Percentiles rank a stretch among this genome's conserved stretches.
These are phyloP conservation scores for Antennarius striatus DNA, from an alignment of 2,113 vertebrate species.

Conservation along the genomic window DNA sequence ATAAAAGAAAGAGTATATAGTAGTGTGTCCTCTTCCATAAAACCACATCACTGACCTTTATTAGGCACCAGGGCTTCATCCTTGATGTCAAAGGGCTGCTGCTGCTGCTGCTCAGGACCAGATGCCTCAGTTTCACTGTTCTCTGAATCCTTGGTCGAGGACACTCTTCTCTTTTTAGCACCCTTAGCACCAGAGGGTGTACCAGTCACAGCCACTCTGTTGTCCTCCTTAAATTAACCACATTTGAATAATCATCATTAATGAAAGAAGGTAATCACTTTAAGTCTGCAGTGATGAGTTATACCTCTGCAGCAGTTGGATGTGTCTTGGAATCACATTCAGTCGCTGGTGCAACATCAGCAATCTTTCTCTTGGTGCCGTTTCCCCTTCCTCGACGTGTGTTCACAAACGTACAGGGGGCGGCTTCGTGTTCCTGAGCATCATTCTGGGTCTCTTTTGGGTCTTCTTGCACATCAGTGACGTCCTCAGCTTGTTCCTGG, in stretches of 20 bases:
- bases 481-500: slow-evolving; percentile 23
- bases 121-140: neutral
- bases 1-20: neutral
- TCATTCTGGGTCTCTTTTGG: slow-evolving; percentile 11
- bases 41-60: slow-evolving; percentile 32
- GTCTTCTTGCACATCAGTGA: slow-evolving; percentile 35
- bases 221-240: slow-evolving; percentile 28
- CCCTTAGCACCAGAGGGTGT: neutral
- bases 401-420: slow-evolving; percentile 65
- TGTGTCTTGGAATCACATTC: slow-evolving; percentile 7
- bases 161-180: slow-evolving; percentile 69
- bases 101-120: slow-evolving; percentile 14
- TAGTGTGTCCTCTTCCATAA: neutral
- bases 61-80: slow-evolving; percentile 16
- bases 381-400: slow-evolving; percentile 70
- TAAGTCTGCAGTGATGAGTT: too few species aligned
- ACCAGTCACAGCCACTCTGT: neutral
- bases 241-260: neutral
- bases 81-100: neutral
- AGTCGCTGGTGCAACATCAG: slow-evolving; percentile 7
- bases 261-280: neutral
- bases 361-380: slow-evolving; percentile 57
- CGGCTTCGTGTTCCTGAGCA: slow-evolving; percentile 8
- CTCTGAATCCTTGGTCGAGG: slow-evolving; percentile 16
- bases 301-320: slow-evolving; percentile 47